These are phyloP conservation scores for Dysmachus trigonus DNA, from an alignment of 2,888 invertebrate genomes.

Conservation along the genomic window DNA sequence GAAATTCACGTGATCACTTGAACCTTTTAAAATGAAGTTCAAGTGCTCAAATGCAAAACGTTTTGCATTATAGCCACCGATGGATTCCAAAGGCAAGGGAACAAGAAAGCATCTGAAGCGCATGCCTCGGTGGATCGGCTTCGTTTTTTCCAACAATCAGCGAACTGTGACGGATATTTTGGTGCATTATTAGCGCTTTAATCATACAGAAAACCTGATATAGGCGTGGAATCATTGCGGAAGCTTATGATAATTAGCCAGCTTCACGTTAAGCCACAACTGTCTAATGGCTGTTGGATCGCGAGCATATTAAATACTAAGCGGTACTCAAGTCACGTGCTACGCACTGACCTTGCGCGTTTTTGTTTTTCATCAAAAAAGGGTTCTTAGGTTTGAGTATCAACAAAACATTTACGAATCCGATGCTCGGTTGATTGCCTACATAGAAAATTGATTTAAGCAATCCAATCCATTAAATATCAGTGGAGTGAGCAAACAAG, in stretches of 20 bases:
- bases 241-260: slow-evolving; percentile 21
- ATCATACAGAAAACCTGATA: background rate
- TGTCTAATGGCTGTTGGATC: background rate
- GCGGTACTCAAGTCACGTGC: slow-evolving; percentile 17
- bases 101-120: background rate
- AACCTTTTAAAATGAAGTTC: slow-evolving; percentile 39
- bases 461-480: background rate
- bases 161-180: background rate
- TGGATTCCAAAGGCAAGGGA: background rate
- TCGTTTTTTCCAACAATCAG: background rate
- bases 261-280: background rate
- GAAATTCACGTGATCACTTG: slow-evolving; percentile 38
- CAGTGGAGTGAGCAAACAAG: background rate
- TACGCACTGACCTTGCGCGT: background rate
- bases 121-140: background rate
- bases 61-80: background rate
- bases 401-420: background rate
- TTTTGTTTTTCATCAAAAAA: slow-evolving; percentile 1
- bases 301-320: background rate
- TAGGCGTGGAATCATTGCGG: slow-evolving; percentile 13
- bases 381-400: background rate
- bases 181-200: background rate
- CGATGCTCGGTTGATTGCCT: background rate
- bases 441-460: background rate
- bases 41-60: slow-evolving; percentile 13